Base-by-base conservation (phyloP, 1,140 invertebrate species). In the Bombus consobrinus region DNA sequence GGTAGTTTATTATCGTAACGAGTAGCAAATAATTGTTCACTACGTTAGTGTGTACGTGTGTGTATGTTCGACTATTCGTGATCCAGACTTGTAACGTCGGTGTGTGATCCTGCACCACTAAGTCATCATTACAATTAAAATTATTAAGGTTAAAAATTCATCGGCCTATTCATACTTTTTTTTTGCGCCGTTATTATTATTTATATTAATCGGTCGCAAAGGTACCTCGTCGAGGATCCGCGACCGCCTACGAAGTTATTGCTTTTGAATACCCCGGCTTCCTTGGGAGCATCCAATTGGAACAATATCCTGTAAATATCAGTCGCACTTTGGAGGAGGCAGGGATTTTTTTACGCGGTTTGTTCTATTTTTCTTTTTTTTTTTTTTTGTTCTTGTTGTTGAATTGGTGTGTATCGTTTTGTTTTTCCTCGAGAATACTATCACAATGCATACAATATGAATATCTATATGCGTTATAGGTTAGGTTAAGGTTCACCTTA, bases 251-350 rank as follows among this genome's bases (percentile, higher is more conserved):
- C 93, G 81, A 94, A 92, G 84, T 94, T 94, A 95, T 95, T 95
- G 94, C 94, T 95, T 95, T 94, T 95, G 93, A 95, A 95, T 95
- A 95, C 94, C 93, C 93, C 94, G 94, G 94, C 93, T 94, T 94
- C 88, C 88, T 92, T 94, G 94, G 94, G 94, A 94, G 94, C 89
- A 94, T 95, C 94, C 92, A 93, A 93, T 91, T 93, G 93, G 92
- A 94, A 95, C 94, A 95, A 95, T 95, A 95, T 95, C 93, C 94
- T 94, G 93, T 93, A 95, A 95, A 95, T 95, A 95, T 95, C 95
- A 95, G 94, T 95, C 92, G 90, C 92, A 80, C 78, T 87, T 81
- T 81, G 79, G 76, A 83, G 76, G 86, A 72, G 88, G 85, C 66
- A 57, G 73, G 85, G 76, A 59, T 81, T 81, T 32, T 69, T 80